A percentile compares a stretch with the other conserved stretches of the same genome.
Conservation (phyloP, 37 sponge, comb jelly and placozoan genomes). For the Cladorhizidae sp. region DNA sequence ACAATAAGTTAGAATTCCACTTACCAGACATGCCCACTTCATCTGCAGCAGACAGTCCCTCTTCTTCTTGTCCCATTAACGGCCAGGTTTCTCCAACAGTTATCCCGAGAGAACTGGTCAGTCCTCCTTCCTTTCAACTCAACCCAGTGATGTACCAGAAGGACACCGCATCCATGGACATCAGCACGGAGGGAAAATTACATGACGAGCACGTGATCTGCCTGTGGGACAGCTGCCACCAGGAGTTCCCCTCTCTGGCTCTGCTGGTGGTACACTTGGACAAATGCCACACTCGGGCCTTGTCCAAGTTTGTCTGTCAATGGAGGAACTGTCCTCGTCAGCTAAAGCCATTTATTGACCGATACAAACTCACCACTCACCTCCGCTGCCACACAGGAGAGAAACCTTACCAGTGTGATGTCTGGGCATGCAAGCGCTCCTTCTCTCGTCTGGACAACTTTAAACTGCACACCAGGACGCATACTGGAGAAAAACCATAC, state of each 20-base stretch:
- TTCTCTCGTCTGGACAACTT: conserved; percentile 88
- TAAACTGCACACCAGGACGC: conserved; percentile 81
- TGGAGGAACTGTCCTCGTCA: conserved; percentile 73
- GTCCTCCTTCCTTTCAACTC: not conserved
- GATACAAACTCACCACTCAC: conserved; percentile 88
- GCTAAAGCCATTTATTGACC: conserved; percentile 79
- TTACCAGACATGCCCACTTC: no score
- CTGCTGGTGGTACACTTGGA: conserved; percentile 69
- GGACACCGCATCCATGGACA: not conserved
- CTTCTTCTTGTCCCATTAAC: no score
- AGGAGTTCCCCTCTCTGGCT: conserved; percentile 28
- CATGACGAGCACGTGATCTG: conserved; percentile 8
- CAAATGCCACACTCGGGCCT: conserved; percentile 42
- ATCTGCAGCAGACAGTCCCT: no score
- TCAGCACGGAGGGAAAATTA: not conserved
- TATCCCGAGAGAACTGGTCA: no score
- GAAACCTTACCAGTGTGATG: conserved; percentile 73
- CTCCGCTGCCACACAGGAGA: conserved; percentile 91
- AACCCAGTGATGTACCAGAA: not conserved
- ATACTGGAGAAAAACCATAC: conserved; percentile 93
- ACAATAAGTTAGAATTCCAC: no score
- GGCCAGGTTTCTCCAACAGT: no score
- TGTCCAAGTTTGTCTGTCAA: conserved; percentile 60
- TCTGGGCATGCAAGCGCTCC: conserved; percentile 49
- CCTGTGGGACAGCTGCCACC: conserved; percentile 57